A percentile compares a stretch with the other conserved stretches of the same genome.
Evolutionary conservation across 2,888 invertebrate genomes (phyloP).

Genomic region (Zootermopsis nevadensis): DNA sequence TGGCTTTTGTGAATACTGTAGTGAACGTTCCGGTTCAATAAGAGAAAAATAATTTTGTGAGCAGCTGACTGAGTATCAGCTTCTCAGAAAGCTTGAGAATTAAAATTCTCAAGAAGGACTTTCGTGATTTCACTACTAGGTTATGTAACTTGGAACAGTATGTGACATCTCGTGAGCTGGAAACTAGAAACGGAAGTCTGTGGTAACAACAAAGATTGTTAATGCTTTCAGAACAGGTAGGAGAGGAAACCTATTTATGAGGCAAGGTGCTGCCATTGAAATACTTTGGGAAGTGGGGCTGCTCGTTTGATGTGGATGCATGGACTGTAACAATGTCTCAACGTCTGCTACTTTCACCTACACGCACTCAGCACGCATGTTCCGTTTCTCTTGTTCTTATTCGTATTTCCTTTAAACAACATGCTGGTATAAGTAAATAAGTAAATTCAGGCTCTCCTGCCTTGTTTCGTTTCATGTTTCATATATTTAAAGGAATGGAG

Average conservation of each 20-base stretch:
- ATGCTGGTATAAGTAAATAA: not conserved
- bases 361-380: conserved; percentile 23
- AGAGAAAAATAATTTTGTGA: too few relatives aligned
- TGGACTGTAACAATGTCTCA: conserved; percentile 27
- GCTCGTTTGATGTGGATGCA: not conserved
- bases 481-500: not conserved
- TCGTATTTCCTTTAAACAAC: not conserved
- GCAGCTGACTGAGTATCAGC: too few relatives aligned
- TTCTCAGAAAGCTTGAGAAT: too few relatives aligned
- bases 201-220: too few relatives aligned
- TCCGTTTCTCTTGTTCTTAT: conserved; percentile 33
- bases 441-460: conserved; percentile 27
- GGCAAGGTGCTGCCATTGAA: conserved; percentile 27
- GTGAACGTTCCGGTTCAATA: too few relatives aligned
- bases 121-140: too few relatives aligned
- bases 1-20: too few relatives aligned
- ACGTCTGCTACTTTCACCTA: conserved; percentile 29
- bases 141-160: too few relatives aligned
- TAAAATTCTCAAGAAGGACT: too few relatives aligned
- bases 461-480: not conserved
- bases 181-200: too few relatives aligned
- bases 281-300: conserved; percentile 34
- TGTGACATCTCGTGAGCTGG: too few relatives aligned
- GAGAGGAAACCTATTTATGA: not conserved
- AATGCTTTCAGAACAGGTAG: too few relatives aligned